Evolutionary conservation across 1,140 invertebrate species (phyloP).

Genomic region (Lasioglossum baleicum): DNA sequence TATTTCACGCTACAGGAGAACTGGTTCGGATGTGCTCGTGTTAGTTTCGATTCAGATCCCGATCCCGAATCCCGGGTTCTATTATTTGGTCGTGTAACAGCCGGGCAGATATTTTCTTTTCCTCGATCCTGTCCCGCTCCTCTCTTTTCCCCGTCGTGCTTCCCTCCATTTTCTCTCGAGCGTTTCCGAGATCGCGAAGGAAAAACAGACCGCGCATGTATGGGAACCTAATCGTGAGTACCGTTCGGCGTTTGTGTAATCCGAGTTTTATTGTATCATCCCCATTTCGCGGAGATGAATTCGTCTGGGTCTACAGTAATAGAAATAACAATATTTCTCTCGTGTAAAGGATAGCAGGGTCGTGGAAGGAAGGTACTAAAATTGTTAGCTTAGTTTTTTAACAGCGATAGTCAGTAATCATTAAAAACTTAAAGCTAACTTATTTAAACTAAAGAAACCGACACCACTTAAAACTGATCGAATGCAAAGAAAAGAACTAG

Average conservation of each 20-base stretch:
- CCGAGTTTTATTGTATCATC: constrained; percentile 51
- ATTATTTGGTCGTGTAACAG: constrained; percentile 1
- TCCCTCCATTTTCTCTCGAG: constrained; percentile 31
- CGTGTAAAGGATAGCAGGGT: too few species aligned
- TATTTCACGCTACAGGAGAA: constrained; percentile 15
- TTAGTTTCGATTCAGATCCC: constrained; percentile 25
- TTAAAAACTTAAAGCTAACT: too few species aligned
- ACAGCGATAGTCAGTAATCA: too few species aligned
- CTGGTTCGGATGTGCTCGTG: too few species aligned
- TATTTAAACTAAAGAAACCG: too few species aligned
- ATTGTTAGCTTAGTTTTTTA: too few species aligned
- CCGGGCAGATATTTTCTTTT: constrained; percentile 12
- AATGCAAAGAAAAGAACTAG: too few species aligned
- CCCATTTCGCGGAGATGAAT: constrained; percentile 21
- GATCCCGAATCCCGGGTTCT: constrained; percentile 6
- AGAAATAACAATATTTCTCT: too few species aligned
- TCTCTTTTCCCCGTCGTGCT: background rate
- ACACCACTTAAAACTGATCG: too few species aligned
- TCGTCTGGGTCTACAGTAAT: too few species aligned
- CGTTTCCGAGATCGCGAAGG: constrained; percentile 40
- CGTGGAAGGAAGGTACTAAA: too few species aligned
- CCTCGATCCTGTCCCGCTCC: background rate
- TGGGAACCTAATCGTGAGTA: background rate
- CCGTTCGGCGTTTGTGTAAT: constrained; percentile 22
- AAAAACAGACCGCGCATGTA: constrained; percentile 40